A percentile compares a stretch with the other conserved stretches of the same genome.
Conservation (phyloP, 2,888 invertebrate genomes). For the Metellina segmentata region DNA sequence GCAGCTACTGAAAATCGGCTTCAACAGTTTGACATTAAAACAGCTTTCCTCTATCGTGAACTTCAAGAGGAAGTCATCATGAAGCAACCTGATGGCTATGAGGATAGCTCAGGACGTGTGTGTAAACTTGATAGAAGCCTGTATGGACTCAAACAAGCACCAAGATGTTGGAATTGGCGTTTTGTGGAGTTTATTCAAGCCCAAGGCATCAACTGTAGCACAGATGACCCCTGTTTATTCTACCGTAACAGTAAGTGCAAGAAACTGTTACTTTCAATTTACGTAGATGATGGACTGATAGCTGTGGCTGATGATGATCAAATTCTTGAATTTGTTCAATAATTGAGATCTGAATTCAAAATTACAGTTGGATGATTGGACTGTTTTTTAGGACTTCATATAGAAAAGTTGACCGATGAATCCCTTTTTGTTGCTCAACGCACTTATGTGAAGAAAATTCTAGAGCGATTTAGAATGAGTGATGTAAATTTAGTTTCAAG, state of each 20-base stretch:
- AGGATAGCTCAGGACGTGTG: slow-evolving; percentile 34
- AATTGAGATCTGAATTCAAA: too few species aligned
- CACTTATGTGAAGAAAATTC: too few species aligned
- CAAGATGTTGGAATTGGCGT: slow-evolving; percentile 76
- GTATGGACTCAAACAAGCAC: slow-evolving; percentile 78
- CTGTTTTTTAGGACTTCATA: too few species aligned
- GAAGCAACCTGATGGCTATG: slow-evolving; percentile 77
- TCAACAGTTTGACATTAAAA: slow-evolving; percentile 75
- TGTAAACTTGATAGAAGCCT: slow-evolving; percentile 76
- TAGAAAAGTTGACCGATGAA: too few species aligned
- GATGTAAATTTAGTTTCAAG: too few species aligned
- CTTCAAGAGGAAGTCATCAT: slow-evolving; percentile 76
- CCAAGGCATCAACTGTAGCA: background rate
- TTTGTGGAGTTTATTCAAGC: slow-evolving; percentile 46
- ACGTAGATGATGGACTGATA: too few species aligned
- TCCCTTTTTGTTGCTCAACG: too few species aligned
- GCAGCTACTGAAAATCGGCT: slow-evolving; percentile 51
- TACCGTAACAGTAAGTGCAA: background rate
- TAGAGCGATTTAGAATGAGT: too few species aligned
- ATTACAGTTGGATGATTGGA: too few species aligned
- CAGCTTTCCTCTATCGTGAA: slow-evolving; percentile 76
- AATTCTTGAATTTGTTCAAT: too few species aligned
- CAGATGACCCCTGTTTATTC: slow-evolving; percentile 27
- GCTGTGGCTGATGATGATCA: too few species aligned
- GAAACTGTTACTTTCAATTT: slow-evolving; percentile 11